A percentile compares a stretch with the other conserved stretches of the same genome.
These are phyloP conservation scores for Carassius carassius DNA, from an alignment of 2,113 vertebrate genomes.

Conservation along the genomic window DNA sequence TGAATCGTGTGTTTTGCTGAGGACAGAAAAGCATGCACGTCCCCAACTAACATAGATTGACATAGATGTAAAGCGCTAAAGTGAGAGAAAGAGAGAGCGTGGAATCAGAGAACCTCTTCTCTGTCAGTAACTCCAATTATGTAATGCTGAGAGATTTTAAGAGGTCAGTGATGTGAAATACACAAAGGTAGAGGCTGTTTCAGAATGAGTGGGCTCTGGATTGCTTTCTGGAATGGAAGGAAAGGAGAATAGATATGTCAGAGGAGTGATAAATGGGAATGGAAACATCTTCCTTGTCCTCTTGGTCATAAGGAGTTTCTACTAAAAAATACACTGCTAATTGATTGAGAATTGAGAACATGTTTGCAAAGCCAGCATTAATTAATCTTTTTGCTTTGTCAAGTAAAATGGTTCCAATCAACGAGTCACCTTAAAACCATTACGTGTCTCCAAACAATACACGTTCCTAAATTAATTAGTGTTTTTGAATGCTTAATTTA, in stretches of 20 bases:
- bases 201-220: conserved; percentile 53
- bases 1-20: conserved; percentile 42
- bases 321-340: not conserved
- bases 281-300: not conserved
- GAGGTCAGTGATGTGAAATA: conserved; percentile 56
- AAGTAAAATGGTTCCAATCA: not conserved
- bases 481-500: not conserved
- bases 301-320: not conserved
- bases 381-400: not conserved
- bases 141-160: conserved; percentile 60
- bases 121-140: conserved; percentile 64
- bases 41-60: conserved; percentile 28
- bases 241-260: conserved; percentile 12
- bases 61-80: not conserved
- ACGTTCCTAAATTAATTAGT: not conserved
- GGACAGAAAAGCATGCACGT: conserved; percentile 41
- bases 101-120: conserved; percentile 31
- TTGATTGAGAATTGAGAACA: not conserved
- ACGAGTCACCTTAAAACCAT: not conserved
- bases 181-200: conserved; percentile 65
- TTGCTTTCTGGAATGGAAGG: conserved; percentile 50
- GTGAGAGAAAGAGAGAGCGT: not conserved
- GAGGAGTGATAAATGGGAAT: not conserved
- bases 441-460: not conserved
- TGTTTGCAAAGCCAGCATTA: not conserved